Evolutionary conservation across 2,113 vertebrate species (phyloP).

Genomic region (Tenebrosternarchus preto): DNA sequence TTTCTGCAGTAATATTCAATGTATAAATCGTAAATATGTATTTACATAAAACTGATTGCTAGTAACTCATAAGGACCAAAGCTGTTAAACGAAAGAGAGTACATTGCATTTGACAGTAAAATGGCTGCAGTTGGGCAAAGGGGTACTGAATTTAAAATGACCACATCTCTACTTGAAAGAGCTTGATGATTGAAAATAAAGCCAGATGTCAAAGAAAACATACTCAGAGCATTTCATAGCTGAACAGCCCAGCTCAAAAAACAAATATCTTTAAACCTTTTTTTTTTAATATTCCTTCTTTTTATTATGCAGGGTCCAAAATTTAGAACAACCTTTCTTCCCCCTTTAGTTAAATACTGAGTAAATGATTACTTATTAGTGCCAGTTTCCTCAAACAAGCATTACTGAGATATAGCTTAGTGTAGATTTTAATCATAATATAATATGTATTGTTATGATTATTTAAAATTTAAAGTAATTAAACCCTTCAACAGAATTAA

Average conservation of each 20-base stretch:
- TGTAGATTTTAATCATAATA: neutral
- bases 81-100: conserved; percentile 28
- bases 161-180: conserved; percentile 30
- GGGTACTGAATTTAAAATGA: conserved; percentile 45
- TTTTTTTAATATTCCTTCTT: conserved; percentile 38
- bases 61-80: conserved; percentile 32
- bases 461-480: neutral
- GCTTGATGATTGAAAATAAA: conserved; percentile 28
- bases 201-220: conserved; percentile 19
- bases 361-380: neutral
- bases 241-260: conserved; percentile 44
- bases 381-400: conserved; percentile 6
- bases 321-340: neutral
- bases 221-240: conserved; percentile 34
- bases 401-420: neutral
- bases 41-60: conserved; percentile 61
- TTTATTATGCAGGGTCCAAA: conserved; percentile 50
- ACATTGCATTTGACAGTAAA: conserved; percentile 41
- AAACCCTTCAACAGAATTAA: neutral
- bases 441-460: neutral
- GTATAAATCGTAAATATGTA: conserved; percentile 53
- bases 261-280: conserved; percentile 57
- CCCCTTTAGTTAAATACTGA: neutral
- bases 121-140: conserved; percentile 53
- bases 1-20: conserved; percentile 46